Evolutionary conservation across 2,113 vertebrate genomes (phyloP).

Genomic region (Scomber colias): DNA sequence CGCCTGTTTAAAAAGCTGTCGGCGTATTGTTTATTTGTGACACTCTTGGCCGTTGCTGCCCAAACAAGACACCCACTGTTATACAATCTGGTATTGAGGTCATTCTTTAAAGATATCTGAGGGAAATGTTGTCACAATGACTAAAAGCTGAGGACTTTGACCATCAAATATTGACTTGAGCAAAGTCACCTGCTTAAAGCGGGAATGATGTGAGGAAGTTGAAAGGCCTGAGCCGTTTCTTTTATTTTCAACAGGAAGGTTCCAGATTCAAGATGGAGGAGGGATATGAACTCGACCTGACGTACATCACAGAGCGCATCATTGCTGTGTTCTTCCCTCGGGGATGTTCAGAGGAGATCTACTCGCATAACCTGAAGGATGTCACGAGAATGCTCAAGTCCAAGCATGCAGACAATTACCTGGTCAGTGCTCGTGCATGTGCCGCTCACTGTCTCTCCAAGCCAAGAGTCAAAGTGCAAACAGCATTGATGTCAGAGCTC

Average conservation of each 20-base stretch:
- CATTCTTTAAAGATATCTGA: conserved; percentile 49
- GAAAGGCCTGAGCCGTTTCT: conserved; percentile 22
- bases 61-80: conserved; percentile 63
- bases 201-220: conserved; percentile 19
- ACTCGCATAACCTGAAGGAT: conserved; percentile 91
- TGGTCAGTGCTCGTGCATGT: conserved; percentile 84
- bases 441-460: not conserved
- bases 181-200: conserved; percentile 39
- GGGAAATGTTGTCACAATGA: conserved; percentile 55
- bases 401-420: conserved; percentile 96
- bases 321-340: conserved; percentile 94
- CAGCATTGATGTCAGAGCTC: conserved; percentile 25
- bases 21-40: conserved; percentile 24
- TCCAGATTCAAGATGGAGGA: conserved; percentile 88
- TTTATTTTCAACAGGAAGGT: conserved; percentile 51
- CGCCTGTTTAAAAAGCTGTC: conserved; percentile 12
- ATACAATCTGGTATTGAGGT: conserved; percentile 48
- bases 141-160: conserved; percentile 73
- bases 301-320: conserved; percentile 95
- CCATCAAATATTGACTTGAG: conserved; percentile 74
- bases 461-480: conserved; percentile 32
- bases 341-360: conserved; percentile 91
- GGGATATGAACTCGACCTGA: conserved; percentile 94
- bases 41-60: conserved; percentile 40
- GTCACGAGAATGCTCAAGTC: conserved; percentile 96